Evolutionary conservation across 2,888 invertebrate genomes (phyloP), one percentile per base, ranked within the genome.

Genomic region (Drosophila greeni): DNA sequence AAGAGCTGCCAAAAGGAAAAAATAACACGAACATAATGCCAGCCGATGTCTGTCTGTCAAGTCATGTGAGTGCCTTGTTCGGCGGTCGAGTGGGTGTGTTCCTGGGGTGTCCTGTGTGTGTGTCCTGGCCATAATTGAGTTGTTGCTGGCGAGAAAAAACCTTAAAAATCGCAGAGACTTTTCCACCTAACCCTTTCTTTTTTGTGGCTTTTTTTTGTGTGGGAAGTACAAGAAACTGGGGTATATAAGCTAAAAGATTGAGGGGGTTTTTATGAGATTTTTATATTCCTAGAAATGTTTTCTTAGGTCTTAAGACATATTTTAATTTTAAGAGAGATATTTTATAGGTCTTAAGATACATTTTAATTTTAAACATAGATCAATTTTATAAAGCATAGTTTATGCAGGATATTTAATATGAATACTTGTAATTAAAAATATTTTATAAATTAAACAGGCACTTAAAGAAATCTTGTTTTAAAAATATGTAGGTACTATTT

Each of bases 81-180:
- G 29, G 62, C 34, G 60, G 34, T 29, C 31, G 37, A 20, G 52
- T 61, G 64, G 29, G 37, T 53, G 45, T 24, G 56, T 31, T 47
- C 5, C 31, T 31, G 37, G 20, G 57, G 31, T 65, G 24, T 37
- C 39, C 40, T 47, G 67, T 76, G 34, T 18, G 49, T 52, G 83
- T 66, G 68, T 76, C 81, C 83, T 68, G 66, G 55, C 80, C 77
- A 82, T 81, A 81, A 81, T 81, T 81, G 81, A 81, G 81, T 84
- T 81, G 81, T 75, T 69, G 82, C 56, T 54, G 76, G 58, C 49
- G 52, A 47, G 52, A 67, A 60, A 36, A 55, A 66, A 66, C 59
- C 71, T 47, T 66, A 65, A 66, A 65, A 45, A 60, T 45, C 68
- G 37, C 53, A 33, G 61, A 66, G 82, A 66, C 77, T 59, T 66